Conservation (phyloP, 2,797 vertebrate genomes). For the Pterois miles region DNA sequence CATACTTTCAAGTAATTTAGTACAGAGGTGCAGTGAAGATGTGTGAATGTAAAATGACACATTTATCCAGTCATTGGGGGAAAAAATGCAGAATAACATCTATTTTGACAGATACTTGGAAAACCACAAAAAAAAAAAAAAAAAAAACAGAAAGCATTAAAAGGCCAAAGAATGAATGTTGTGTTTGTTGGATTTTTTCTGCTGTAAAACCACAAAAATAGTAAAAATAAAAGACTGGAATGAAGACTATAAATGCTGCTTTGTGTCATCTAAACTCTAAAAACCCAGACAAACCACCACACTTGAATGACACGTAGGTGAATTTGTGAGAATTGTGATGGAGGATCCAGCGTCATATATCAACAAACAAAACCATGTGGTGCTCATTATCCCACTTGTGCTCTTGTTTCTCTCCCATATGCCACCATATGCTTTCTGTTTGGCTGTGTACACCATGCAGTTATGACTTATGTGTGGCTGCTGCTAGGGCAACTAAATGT, state of each 20-base stretch:
- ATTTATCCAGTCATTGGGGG: neutral
- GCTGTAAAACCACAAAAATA: neutral
- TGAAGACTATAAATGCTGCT: neutral
- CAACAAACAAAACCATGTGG: constrained; percentile 21
- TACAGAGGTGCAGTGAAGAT: neutral
- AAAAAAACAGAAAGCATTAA: neutral
- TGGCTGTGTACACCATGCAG: neutral
- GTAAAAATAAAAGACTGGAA: neutral
- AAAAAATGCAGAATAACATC: neutral
- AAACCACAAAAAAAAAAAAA: neutral
- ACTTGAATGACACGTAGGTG: neutral
- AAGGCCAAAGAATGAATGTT: neutral
- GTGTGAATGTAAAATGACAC: constrained; percentile 21
- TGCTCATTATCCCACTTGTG: neutral
- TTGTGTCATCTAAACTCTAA: neutral
- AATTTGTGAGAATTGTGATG: neutral
- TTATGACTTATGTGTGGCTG: neutral
- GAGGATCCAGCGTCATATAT: neutral
- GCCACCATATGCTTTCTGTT: constrained; percentile 2
- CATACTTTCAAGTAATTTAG: neutral
- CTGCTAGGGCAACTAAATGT: neutral
- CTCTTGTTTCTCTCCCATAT: neutral
- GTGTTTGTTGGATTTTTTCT: neutral
- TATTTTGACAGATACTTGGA: constrained; percentile 17
- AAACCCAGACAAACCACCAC: neutral